These are phyloP conservation scores for Adela reaumurella DNA, from an alignment of 2,888 invertebrate species.

Conservation along the genomic window DNA sequence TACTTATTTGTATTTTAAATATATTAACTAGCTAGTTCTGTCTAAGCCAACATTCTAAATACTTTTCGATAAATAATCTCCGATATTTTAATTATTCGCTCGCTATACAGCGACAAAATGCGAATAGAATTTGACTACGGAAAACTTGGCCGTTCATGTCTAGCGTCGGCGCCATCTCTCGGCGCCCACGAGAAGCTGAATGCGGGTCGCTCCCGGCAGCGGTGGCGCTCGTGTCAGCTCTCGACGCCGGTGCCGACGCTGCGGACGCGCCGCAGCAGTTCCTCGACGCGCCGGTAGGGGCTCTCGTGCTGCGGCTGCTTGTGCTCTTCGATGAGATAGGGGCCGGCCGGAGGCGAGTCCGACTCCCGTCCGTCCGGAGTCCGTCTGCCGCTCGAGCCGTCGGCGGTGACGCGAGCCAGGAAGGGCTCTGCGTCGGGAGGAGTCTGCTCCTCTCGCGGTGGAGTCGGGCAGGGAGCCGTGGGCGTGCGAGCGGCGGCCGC, in stretches of 20 bases:
- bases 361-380: slow-evolving; percentile 38
- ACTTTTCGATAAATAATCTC: no score
- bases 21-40: no score
- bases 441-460: no score
- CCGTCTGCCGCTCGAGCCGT: slow-evolving; percentile 34
- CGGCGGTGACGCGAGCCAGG: slow-evolving; percentile 24
- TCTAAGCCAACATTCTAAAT: no score
- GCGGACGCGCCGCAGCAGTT: slow-evolving; percentile 37
- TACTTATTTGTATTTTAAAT: no score
- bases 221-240: slow-evolving; percentile 49
- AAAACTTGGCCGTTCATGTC: no score
- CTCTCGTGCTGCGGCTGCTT: slow-evolving; percentile 27
- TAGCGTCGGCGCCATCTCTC: background rate
- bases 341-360: slow-evolving; percentile 21
- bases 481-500: slow-evolving; percentile 17
- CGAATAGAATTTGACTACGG: no score
- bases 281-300: slow-evolving; percentile 42
- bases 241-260: slow-evolving; percentile 33
- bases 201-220: slow-evolving; percentile 40
- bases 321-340: slow-evolving; percentile 34
- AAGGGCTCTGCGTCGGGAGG: slow-evolving; percentile 38
- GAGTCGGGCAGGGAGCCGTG: slow-evolving; percentile 9
- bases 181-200: slow-evolving; percentile 22
- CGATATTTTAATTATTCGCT: no score
- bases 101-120: no score